These are phyloP conservation scores for Tamias sibiricus DNA, from an alignment of 2,113 vertebrate genomes.

Conservation along the genomic window DNA sequence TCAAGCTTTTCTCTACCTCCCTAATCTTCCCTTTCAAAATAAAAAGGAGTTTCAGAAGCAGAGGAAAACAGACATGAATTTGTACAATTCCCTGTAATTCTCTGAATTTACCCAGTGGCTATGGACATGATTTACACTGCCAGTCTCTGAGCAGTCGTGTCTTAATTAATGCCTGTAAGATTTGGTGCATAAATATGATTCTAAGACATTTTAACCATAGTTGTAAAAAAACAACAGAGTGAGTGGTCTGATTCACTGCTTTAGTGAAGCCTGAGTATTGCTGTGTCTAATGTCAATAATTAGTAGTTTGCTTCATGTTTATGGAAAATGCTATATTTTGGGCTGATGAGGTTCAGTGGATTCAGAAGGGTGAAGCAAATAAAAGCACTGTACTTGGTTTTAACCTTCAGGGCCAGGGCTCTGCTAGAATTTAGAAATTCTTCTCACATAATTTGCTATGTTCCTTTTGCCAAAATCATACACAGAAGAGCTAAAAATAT, in stretches of 20 bases:
- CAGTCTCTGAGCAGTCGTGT: slow-evolving; percentile 64
- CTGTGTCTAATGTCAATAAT: slow-evolving; percentile 77
- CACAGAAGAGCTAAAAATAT: slow-evolving; percentile 78
- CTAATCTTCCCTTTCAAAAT: slow-evolving; percentile 73
- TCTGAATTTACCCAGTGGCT: slow-evolving; percentile 46
- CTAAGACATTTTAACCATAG: slow-evolving; percentile 60
- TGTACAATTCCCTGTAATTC: slow-evolving; percentile 66
- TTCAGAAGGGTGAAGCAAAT: slow-evolving; percentile 54
- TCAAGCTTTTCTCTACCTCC: slow-evolving; percentile 33
- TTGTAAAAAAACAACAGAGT: slow-evolving; percentile 71
- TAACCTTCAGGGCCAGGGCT: slow-evolving; percentile 5
- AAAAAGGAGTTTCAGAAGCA: slow-evolving; percentile 66
- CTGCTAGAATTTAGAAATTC: slow-evolving; percentile 75
- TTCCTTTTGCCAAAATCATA: slow-evolving; percentile 76
- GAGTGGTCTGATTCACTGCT: slow-evolving; percentile 18
- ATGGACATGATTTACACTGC: slow-evolving; percentile 67
- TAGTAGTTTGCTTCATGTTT: slow-evolving; percentile 75
- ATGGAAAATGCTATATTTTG: slow-evolving; percentile 68
- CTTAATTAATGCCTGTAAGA: slow-evolving; percentile 73
- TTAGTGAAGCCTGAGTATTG: slow-evolving; percentile 59
- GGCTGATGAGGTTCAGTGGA: background rate
- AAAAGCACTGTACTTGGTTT: slow-evolving; percentile 59
- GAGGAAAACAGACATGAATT: slow-evolving; percentile 69
- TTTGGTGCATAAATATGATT: slow-evolving; percentile 65
- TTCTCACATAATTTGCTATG: slow-evolving; percentile 37